Conservation (phyloP, 2,797 vertebrate species). For the Scomberomorus guttatus region DNA sequence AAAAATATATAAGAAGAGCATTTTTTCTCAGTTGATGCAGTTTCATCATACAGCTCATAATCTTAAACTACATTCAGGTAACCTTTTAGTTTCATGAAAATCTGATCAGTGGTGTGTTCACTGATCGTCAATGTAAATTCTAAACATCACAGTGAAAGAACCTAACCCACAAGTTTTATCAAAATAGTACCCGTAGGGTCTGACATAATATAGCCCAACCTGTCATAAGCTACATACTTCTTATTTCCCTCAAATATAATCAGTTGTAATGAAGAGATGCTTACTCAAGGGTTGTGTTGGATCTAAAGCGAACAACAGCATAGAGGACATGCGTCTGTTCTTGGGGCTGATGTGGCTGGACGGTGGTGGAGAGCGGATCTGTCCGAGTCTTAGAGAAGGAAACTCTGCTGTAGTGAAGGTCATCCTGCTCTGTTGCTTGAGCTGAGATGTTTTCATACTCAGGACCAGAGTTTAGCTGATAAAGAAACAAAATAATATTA, state of each 20-base stretch:
- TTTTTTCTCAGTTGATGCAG: neutral
- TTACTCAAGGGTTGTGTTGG: too few relatives aligned
- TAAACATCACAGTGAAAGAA: neutral
- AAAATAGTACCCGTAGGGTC: neutral
- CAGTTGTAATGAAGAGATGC: too few relatives aligned
- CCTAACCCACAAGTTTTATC: neutral
- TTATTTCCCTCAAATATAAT: neutral
- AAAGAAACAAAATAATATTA: neutral
- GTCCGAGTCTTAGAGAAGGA: too few relatives aligned
- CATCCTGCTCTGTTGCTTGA: neutral
- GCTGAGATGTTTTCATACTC: neutral
- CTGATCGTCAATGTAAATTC: neutral
- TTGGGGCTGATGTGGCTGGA: neutral
- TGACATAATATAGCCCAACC: neutral
- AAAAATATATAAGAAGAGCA: neutral
- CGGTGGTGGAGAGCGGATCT: neutral
- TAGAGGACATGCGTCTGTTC: too few relatives aligned
- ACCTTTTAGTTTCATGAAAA: neutral
- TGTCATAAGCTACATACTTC: neutral
- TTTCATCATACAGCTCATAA: neutral
- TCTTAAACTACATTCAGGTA: neutral
- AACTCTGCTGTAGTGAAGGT: too few relatives aligned
- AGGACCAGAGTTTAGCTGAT: neutral
- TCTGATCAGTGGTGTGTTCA: neutral
- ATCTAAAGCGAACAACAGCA: too few relatives aligned